Conservation (phyloP, 2,113 vertebrate genomes). For the Corythornis madagascariensis region DNA sequence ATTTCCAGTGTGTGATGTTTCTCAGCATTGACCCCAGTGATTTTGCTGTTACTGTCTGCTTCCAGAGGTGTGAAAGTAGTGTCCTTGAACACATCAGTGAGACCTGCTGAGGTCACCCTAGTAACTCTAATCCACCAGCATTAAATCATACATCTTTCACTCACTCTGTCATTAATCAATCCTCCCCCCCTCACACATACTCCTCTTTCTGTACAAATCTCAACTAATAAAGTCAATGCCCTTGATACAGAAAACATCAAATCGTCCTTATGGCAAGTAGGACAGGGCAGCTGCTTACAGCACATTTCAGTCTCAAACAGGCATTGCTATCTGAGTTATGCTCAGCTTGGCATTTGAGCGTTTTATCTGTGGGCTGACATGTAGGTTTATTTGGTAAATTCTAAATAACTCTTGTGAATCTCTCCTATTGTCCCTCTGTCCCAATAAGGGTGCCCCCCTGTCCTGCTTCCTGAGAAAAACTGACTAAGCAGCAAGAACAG, state of each 20-base stretch:
- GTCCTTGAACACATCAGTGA: background rate
- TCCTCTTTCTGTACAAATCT: background rate
- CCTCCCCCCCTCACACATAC: background rate
- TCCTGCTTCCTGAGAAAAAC: background rate
- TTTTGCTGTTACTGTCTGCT: slow-evolving; percentile 19
- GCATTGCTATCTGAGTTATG: background rate
- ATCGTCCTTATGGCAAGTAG: background rate
- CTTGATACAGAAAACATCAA: background rate
- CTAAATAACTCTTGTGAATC: background rate
- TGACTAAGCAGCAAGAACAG: background rate
- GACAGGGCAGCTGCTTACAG: background rate
- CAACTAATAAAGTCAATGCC: background rate
- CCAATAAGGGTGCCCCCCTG: background rate
- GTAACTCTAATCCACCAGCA: background rate
- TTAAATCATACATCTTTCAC: background rate
- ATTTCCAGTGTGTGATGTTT: background rate
- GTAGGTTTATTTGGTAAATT: background rate
- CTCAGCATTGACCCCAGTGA: background rate
- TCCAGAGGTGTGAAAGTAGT: background rate
- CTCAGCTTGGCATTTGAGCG: background rate
- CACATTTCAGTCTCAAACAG: background rate
- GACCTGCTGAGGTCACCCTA: background rate
- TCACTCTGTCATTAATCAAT: background rate
- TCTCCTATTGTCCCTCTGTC: background rate
- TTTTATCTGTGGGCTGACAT: background rate